A percentile compares a stretch with the other conserved stretches of the same genome.
Conservation (phyloP, 2,888 invertebrate genomes). For the Desoria tigrina region DNA sequence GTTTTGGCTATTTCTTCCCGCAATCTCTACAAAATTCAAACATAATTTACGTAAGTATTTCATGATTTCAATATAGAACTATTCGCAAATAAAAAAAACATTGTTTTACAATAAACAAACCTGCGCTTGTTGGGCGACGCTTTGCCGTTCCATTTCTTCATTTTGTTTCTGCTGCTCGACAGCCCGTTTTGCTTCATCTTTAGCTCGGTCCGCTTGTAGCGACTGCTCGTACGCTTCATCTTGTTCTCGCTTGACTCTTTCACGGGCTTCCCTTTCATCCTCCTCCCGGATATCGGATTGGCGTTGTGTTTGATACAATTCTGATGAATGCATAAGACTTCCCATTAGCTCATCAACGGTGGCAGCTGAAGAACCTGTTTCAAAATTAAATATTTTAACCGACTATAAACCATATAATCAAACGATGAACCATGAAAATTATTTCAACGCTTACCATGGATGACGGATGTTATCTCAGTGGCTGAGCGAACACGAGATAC, state of each 20-base stretch:
- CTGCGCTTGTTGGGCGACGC: conserved; percentile 72
- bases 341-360: conserved; percentile 86
- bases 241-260: conserved; percentile 87
- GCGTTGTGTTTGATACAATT: conserved; percentile 77
- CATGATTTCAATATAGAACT: neutral
- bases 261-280: conserved; percentile 83
- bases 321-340: conserved; percentile 81
- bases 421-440: conserved; percentile 22
- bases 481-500: conserved; percentile 84
- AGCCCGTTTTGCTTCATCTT: conserved; percentile 79
- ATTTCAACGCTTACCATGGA: conserved; percentile 82
- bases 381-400: neutral
- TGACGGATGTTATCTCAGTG: conserved; percentile 86
- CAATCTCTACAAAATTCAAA: conserved; percentile 32
- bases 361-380: conserved; percentile 68
- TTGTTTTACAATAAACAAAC: conserved; percentile 23
- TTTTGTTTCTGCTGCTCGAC: conserved; percentile 67
- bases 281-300: conserved; percentile 78
- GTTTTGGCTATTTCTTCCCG: conserved; percentile 41
- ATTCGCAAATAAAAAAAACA: neutral
- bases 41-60: neutral
- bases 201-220: conserved; percentile 81
- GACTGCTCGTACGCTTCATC: conserved; percentile 91
- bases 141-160: conserved; percentile 60
- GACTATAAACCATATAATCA: neutral